These are phyloP conservation scores for Aricia agestis DNA, from an alignment of 1,140 invertebrate genomes.

Conservation along the genomic window DNA sequence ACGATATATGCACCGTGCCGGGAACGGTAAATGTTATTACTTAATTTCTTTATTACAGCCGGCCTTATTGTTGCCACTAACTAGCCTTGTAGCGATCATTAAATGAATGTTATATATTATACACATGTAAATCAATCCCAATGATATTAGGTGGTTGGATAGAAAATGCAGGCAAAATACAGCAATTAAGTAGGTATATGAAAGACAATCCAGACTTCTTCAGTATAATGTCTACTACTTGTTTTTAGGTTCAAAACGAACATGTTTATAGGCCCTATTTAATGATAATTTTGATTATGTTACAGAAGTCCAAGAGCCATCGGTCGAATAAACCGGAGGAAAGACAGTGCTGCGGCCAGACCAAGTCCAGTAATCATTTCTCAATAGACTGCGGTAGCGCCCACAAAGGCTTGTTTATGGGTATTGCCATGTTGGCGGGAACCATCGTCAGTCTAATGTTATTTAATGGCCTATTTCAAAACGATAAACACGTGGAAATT, in stretches of 20 bases:
- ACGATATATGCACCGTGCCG: constrained; percentile 78
- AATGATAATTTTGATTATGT: too few species aligned
- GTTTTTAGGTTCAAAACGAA: too few species aligned
- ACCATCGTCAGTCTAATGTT: constrained; percentile 85
- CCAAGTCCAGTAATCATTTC: constrained; percentile 77
- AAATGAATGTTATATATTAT: too few species aligned
- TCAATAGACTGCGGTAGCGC: constrained; percentile 84
- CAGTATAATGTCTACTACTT: too few species aligned
- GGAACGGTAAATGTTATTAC: constrained; percentile 50
- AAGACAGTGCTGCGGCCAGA: constrained; percentile 44
- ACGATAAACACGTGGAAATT: constrained; percentile 78
- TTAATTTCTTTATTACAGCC: constrained; percentile 17
- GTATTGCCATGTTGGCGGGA: constrained; percentile 81
- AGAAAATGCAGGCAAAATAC: too few species aligned
- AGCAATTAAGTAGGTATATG: too few species aligned
- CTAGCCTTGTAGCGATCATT: too few species aligned
- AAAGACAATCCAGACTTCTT: too few species aligned
- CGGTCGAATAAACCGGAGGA: constrained; percentile 33
- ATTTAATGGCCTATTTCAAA: constrained; percentile 83
- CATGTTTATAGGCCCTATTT: too few species aligned
- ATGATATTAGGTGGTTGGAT: too few species aligned
- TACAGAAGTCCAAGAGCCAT: constrained; percentile 21
- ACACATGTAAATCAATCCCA: too few species aligned
- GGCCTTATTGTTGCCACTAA: not conserved
- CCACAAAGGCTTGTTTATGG: constrained; percentile 83